Evolutionary conservation across 92 coral and sea anemone genomes (phyloP).

Genomic region (Montipora capitata): DNA sequence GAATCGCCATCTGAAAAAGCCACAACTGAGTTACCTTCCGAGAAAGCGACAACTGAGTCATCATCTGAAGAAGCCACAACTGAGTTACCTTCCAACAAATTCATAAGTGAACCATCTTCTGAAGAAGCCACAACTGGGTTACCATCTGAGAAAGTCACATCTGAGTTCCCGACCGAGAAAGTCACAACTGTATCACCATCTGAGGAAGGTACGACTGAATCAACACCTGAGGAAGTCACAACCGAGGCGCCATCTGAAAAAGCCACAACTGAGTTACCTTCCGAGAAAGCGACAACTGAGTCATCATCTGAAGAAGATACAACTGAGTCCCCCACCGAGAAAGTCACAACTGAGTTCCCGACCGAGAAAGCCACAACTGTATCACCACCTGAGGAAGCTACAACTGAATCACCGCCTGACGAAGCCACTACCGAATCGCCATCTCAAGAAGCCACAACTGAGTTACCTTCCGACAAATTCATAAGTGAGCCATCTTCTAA

Average conservation of each 20-base stretch:
- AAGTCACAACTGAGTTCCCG: too few species aligned
- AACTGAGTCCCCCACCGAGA: too few species aligned
- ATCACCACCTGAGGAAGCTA: too few species aligned
- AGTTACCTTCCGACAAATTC: neutral
- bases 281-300: neutral
- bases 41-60: neutral
- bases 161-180: neutral
- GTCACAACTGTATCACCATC: neutral
- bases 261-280: neutral
- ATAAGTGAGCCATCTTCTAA: neutral
- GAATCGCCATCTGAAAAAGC: too few species aligned
- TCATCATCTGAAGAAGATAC: neutral
- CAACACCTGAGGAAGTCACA: neutral
- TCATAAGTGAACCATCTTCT: neutral
- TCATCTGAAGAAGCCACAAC: neutral
- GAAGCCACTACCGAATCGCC: neutral
- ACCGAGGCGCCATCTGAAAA: neutral
- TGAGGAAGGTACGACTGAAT: neutral
- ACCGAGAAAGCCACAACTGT: too few species aligned
- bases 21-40: too few species aligned
- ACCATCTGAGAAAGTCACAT: neutral
- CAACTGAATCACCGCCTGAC: neutral
- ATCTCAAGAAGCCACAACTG: neutral
- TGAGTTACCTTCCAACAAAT: neutral
- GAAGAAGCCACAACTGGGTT: neutral